These are phyloP conservation scores for Microplitis manilae DNA, from an alignment of 2,888 invertebrate genomes.

Conservation along the genomic window DNA sequence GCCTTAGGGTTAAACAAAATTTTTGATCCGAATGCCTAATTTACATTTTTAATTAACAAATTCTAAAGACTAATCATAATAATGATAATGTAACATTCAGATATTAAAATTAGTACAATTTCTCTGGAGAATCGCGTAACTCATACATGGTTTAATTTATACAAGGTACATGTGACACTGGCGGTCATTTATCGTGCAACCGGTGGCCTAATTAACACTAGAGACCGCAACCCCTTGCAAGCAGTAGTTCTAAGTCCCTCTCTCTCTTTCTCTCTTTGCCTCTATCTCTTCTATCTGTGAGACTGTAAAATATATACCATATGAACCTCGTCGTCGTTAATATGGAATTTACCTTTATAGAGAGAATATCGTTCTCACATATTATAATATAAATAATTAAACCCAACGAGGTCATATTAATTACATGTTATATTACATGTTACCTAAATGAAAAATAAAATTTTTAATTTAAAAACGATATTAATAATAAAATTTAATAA, in stretches of 20 bases:
- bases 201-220: conserved; percentile 47
- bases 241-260: not conserved
- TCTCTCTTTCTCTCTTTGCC: not conserved
- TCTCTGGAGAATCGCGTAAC: not conserved
- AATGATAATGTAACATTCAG: not conserved
- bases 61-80: not conserved
- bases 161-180: conserved; percentile 41
- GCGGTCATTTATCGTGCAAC: conserved; percentile 48
- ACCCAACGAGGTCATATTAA: too few relatives aligned
- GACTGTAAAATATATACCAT: too few relatives aligned
- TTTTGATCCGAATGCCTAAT: not conserved
- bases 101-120: not conserved
- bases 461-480: too few relatives aligned
- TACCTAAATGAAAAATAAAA: too few relatives aligned
- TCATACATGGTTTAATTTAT: conserved; percentile 23
- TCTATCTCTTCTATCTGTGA: too few relatives aligned
- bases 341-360: too few relatives aligned
- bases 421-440: too few relatives aligned
- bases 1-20: too few relatives aligned
- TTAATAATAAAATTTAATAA: too few relatives aligned
- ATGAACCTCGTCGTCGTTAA: too few relatives aligned
- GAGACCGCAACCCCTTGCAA: conserved; percentile 13
- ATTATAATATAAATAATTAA: too few relatives aligned
- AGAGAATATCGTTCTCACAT: too few relatives aligned
- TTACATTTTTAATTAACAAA: not conserved